Conservation (phyloP, 2,888 invertebrate species). For the Meteorus colon region DNA sequence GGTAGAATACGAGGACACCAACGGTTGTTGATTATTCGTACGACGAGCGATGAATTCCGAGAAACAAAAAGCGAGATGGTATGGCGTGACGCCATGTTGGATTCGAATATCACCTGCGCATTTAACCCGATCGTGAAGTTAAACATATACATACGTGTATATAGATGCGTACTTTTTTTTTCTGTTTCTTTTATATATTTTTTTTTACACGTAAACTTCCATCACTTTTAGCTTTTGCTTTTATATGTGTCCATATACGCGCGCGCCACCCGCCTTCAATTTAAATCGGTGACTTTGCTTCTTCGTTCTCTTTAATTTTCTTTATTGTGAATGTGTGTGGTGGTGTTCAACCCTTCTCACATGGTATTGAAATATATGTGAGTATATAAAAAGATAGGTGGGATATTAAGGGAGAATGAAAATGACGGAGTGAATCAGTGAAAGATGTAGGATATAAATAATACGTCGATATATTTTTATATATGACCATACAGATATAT, state of each 20-base stretch:
- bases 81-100: constrained; percentile 21
- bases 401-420: not conserved
- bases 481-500: not conserved
- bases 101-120: constrained; percentile 22
- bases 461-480: not conserved
- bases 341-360: constrained; percentile 19
- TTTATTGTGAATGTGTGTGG: constrained; percentile 27
- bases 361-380: not conserved
- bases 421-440: constrained; percentile 3
- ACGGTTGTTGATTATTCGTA: constrained; percentile 40
- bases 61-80: constrained; percentile 39
- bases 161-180: not conserved
- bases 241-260: not conserved
- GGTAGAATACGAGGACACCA: constrained; percentile 45
- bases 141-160: not conserved
- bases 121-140: constrained; percentile 12
- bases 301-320: constrained; percentile 59
- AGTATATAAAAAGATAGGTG: not conserved
- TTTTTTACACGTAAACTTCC: not conserved
- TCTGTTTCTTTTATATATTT: not conserved
- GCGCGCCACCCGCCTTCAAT: constrained; percentile 59
- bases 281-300: constrained; percentile 71
- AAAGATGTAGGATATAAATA: constrained; percentile 20
- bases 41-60: constrained; percentile 30
- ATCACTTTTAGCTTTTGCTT: constrained; percentile 7